Percentiles rank a stretch among this genome's conserved stretches.
Conservation (phyloP, 2,113 vertebrate species). For the Danio rerio region GRCz12tu NC_133195.1:4071501-4072000, state of each 20-base stretch:
- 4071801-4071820: conserved; percentile 77
- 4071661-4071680: background rate
- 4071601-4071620: background rate
- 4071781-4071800: conserved; percentile 75
- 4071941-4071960: too few relatives aligned
- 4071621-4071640: background rate
- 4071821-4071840: conserved; percentile 93
- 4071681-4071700: background rate
- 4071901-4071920: background rate
- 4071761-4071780: conserved; percentile 66
- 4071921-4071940: background rate
- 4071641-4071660: background rate
- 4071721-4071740: background rate
- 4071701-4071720: background rate
- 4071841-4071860: conserved; percentile 88
- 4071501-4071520: too few relatives aligned
- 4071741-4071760: background rate
- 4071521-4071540: background rate
- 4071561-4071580: background rate
- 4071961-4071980: too few relatives aligned
- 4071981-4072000: too few relatives aligned
- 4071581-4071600: background rate
- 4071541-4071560: too few relatives aligned
- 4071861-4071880: conserved; percentile 87
- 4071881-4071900: conserved; percentile 80